phyloP scores from a whole-genome alignment of 2,888 invertebrate species.

The Cantharis nigra region DNA sequence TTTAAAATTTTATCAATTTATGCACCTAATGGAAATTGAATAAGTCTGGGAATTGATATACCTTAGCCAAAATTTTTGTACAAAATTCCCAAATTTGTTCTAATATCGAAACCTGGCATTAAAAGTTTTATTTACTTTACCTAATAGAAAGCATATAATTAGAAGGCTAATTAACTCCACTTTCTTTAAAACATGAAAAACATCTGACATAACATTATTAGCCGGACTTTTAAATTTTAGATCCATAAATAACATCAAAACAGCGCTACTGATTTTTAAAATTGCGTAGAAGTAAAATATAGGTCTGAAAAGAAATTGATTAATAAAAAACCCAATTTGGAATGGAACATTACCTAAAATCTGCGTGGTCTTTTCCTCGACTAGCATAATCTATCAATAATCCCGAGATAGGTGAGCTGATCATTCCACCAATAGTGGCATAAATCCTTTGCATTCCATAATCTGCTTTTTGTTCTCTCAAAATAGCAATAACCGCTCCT shows the following conservation, averaged over 20 bases:
- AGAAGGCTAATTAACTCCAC: constrained; percentile 74
- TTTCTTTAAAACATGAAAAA: constrained; percentile 69
- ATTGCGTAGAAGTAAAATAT: constrained; percentile 77
- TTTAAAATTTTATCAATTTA: neutral
- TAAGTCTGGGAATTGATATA: no score
- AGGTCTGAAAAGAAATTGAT: constrained; percentile 61
- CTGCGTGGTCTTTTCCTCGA: constrained; percentile 69
- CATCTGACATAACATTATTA: constrained; percentile 70
- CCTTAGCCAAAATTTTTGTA: no score
- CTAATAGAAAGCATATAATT: constrained; percentile 69
- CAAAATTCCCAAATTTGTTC: no score
- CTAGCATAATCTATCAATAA: constrained; percentile 76
- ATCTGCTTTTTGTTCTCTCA: constrained; percentile 75
- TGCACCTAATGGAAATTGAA: constrained; percentile 68
- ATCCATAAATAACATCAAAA: constrained; percentile 72
- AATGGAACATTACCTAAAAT: constrained; percentile 65
- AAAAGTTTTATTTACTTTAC: no score
- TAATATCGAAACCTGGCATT: no score
- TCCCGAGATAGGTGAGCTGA: constrained; percentile 78
- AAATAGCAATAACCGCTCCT: constrained; percentile 76
- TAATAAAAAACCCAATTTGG: neutral
- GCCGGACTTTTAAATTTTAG: constrained; percentile 78
- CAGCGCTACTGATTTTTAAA: constrained; percentile 69
- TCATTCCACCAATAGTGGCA: constrained; percentile 77
- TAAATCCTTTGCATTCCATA: constrained; percentile 78